Evolutionary conservation across 1,140 invertebrate species (phyloP).

Genomic region (Leptinotarsa undecemlineata): DNA sequence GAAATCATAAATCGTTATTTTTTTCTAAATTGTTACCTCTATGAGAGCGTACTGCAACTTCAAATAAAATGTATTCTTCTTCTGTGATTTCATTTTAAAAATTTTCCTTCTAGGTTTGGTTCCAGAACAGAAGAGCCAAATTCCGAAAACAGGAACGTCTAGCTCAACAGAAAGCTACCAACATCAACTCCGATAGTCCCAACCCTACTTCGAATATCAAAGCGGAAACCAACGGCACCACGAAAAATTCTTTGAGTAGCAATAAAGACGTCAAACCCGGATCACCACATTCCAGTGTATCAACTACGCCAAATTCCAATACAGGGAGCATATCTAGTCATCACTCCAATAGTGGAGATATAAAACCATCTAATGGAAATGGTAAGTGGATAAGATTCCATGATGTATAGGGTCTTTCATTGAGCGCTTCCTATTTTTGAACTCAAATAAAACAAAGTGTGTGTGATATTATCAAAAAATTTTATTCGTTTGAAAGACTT

Average conservation of each 20-base stretch:
- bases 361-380: slow-evolving; percentile 56
- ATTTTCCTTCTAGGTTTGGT: slow-evolving; percentile 80
- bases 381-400: slow-evolving; percentile 35
- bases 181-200: slow-evolving; percentile 42
- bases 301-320: slow-evolving; percentile 57
- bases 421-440: too few relatives aligned
- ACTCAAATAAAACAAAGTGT: too few relatives aligned
- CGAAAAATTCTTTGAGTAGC: slow-evolving; percentile 39
- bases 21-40: too few relatives aligned
- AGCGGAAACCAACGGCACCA: slow-evolving; percentile 46
- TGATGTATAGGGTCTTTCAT: too few relatives aligned
- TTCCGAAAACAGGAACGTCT: slow-evolving; percentile 90
- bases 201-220: slow-evolving; percentile 48
- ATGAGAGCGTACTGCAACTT: too few relatives aligned
- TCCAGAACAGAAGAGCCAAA: slow-evolving; percentile 90
- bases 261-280: slow-evolving; percentile 56
- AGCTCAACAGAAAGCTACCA: slow-evolving; percentile 73
- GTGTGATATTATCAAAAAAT: too few relatives aligned
- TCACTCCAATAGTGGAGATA: slow-evolving; percentile 55
- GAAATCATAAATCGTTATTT: too few relatives aligned
- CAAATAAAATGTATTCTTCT: background rate
- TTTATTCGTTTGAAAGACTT: too few relatives aligned
- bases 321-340: slow-evolving; percentile 54
- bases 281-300: slow-evolving; percentile 55
- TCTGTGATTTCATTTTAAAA: background rate